Percentiles rank a stretch among this genome's conserved stretches.
phyloP scores from a whole-genome alignment of 2,113 vertebrate genomes.

The Notiomystis cincta region DNA sequence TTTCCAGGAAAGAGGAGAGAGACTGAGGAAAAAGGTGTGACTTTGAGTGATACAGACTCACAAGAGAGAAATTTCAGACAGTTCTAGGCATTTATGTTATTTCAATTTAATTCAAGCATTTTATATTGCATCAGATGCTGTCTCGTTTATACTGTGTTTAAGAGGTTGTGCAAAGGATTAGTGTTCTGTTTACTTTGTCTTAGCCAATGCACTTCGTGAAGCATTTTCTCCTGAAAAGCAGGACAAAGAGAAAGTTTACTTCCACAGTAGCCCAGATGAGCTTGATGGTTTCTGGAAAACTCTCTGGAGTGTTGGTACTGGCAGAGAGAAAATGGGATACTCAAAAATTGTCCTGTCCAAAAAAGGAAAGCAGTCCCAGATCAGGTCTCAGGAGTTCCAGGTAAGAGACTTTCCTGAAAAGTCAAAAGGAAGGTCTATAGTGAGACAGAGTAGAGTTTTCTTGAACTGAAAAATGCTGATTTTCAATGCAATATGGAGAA shows the following conservation, averaged over 20 bases:
- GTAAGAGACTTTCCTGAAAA: not conserved
- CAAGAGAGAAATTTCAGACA: not conserved
- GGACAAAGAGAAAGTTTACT: not conserved
- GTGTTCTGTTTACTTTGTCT: not conserved
- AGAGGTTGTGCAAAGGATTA: not conserved
- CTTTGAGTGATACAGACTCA: not conserved
- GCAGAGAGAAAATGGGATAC: not conserved
- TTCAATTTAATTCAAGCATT: not conserved
- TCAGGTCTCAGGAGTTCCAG: not conserved
- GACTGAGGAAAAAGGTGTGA: not conserved
- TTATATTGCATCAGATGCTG: not conserved
- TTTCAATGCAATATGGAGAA: not conserved
- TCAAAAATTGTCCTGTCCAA: not conserved
- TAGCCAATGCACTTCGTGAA: not conserved
- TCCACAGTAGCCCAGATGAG: not conserved
- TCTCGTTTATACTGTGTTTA: not conserved
- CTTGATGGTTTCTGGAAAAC: not conserved
- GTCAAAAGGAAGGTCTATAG: not conserved
- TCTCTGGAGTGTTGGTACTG: not conserved
- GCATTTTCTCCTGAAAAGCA: not conserved
- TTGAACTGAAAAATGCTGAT: not conserved
- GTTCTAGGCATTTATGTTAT: not conserved
- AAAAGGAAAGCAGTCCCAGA: not conserved
- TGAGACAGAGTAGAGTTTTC: not conserved
- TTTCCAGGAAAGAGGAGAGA: not conserved